Conservation (phyloP, 1,140 invertebrate species). For the Hyles euphorbiae region DNA sequence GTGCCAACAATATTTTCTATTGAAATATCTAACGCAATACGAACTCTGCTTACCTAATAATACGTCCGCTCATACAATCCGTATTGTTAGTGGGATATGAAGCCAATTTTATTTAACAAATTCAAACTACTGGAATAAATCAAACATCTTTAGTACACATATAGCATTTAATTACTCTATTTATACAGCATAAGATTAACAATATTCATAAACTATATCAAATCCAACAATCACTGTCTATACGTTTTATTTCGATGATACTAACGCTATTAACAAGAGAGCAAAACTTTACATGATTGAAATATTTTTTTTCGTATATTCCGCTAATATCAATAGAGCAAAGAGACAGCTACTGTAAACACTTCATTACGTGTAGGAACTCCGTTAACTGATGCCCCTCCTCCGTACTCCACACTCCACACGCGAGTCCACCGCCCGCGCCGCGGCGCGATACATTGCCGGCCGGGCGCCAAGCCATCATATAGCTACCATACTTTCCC, state of each 20-base stretch:
- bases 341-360: conserved; percentile 41
- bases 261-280: conserved; percentile 71
- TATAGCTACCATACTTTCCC: too few species aligned
- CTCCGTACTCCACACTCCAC: conserved; percentile 4
- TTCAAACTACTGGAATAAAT: conserved; percentile 53
- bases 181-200: conserved; percentile 75
- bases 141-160: conserved; percentile 66
- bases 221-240: conserved; percentile 74
- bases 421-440: neutral
- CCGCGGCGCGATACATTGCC: too few species aligned
- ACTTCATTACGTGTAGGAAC: conserved; percentile 51
- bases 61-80: conserved; percentile 37
- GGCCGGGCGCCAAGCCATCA: too few species aligned
- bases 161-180: conserved; percentile 75
- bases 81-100: conserved; percentile 32
- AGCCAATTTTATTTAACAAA: conserved; percentile 30
- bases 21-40: conserved; percentile 43
- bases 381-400: conserved; percentile 32
- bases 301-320: conserved; percentile 34
- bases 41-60: conserved; percentile 62
- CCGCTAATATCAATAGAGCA: conserved; percentile 42
- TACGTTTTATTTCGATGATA: conserved; percentile 61
- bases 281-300: conserved; percentile 58
- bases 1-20: conserved; percentile 30
- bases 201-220: conserved; percentile 76